Conservation (phyloP, 1,140 invertebrate genomes). For the Calephelis virginiensis region DNA sequence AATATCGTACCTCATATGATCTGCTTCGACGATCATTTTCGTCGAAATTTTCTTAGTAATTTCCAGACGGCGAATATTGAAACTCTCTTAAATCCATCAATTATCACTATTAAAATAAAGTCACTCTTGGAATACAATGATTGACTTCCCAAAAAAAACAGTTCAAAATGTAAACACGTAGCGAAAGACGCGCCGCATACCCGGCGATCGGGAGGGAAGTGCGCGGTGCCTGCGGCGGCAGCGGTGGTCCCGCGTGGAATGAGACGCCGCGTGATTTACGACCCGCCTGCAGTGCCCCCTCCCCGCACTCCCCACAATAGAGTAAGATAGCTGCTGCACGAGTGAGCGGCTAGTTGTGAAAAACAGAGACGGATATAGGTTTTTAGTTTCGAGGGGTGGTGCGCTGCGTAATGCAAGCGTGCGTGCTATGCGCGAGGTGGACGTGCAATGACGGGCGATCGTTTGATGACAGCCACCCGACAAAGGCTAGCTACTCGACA, state of each 20-base stretch:
- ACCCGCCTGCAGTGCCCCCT: slow-evolving; percentile 73
- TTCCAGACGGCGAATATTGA: slow-evolving; percentile 41
- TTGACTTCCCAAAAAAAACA: slow-evolving; percentile 53
- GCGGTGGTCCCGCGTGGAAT: slow-evolving; percentile 76
- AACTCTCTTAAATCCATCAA: slow-evolving; percentile 62
- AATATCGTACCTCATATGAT: slow-evolving; percentile 66
- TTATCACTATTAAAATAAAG: slow-evolving; percentile 48
- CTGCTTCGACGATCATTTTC: slow-evolving; percentile 74
- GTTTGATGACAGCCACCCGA: slow-evolving; percentile 66
- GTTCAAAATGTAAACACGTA: slow-evolving; percentile 68
- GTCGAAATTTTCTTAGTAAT: slow-evolving; percentile 66
- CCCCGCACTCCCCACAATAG: slow-evolving; percentile 55
- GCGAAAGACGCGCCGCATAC: slow-evolving; percentile 69
- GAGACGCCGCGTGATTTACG: slow-evolving; percentile 77
- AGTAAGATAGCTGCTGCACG: slow-evolving; percentile 41
- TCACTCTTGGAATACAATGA: slow-evolving; percentile 54
- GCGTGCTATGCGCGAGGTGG: slow-evolving; percentile 73
- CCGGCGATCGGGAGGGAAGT: slow-evolving; percentile 67
- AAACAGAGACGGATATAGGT: slow-evolving; percentile 56
- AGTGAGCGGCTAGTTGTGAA: slow-evolving; percentile 28
- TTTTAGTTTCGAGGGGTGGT: slow-evolving; percentile 65
- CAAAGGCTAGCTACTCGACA: slow-evolving; percentile 51
- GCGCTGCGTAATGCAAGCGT: slow-evolving; percentile 76
- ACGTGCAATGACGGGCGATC: slow-evolving; percentile 72
- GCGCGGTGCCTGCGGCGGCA: slow-evolving; percentile 68